Conservation (phyloP, 1,140 invertebrate species). For the Zaprionus tsacasi region DNA sequence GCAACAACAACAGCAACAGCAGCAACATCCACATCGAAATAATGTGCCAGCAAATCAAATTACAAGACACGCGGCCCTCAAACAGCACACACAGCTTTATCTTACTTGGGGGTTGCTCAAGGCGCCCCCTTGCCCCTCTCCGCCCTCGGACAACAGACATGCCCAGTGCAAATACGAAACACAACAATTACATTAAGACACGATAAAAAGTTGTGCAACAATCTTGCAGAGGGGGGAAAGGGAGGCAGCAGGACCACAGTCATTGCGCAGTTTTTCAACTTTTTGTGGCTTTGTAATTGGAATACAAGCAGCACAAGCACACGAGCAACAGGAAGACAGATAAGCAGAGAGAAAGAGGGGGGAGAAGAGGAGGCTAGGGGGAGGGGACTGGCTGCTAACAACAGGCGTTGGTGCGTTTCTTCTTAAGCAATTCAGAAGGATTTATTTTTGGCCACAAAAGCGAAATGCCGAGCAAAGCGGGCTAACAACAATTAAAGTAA, state of each 20-base stretch:
- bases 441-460: constrained; percentile 80
- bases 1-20: constrained; percentile 2
- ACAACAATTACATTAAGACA: constrained; percentile 83
- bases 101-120: constrained; percentile 1
- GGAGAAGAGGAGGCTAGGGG: neutral
- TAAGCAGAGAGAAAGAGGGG: constrained; percentile 24
- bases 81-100: constrained; percentile 27
- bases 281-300: constrained; percentile 83
- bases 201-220: constrained; percentile 82
- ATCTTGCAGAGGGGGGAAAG: constrained; percentile 40
- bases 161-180: constrained; percentile 55
- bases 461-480: constrained; percentile 70
- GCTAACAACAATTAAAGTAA: constrained; percentile 82
- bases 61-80: constrained; percentile 62
- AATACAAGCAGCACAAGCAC: constrained; percentile 67
- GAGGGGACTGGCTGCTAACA: constrained; percentile 17
- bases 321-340: constrained; percentile 73
- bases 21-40: constrained; percentile 67
- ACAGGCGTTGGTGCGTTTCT: constrained; percentile 70
- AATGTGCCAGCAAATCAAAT: constrained; percentile 82
- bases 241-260: constrained; percentile 53
- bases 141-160: neutral
- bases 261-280: constrained; percentile 82
- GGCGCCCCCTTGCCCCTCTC: neutral
- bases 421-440: constrained; percentile 81